Evolutionary conservation across 1,140 invertebrate species (phyloP), one percentile per base, ranked within the genome.

Genomic region (Papilio glaucus): DNA sequence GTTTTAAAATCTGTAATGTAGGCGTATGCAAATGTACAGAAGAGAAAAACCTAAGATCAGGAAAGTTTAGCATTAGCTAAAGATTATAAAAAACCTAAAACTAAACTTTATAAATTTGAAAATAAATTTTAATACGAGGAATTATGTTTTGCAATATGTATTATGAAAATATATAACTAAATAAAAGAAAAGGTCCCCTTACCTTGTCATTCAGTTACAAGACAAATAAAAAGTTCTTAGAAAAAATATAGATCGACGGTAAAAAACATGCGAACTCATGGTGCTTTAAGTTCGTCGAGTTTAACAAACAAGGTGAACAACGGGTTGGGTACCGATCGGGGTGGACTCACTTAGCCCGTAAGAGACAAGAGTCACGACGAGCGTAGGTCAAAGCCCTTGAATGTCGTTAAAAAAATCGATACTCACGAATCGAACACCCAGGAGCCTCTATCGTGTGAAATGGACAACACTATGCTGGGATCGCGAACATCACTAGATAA

Each of bases 251-350:
- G 9, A 57, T 57, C 24, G 49, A 24, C 9, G 49, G 12, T 26
- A 57, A 57, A 57, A 57, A 57, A 57, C 18, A 24, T 57, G 49
- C 49, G 10, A 38, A 41, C 38, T 65, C n/a, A 65, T 38, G 37
- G 37, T 18, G 62, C 62, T 65, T 41, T 41, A 65, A 69, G 42
- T 53, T 69, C 45, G 65, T 26, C 65, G 13, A 69, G 24, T 29
- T 49, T 49, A 26, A 69, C 67, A 53, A 78, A 73, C 75, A 82
- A 79, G 78, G 77, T 80, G 74, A 81, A 80, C 79, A 82, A 84
- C 83, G 83, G 82, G 81, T 79, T 83, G 77, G 63, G 75, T 77
- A 79, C 71, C 76, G 72, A 77, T 80, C 71, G 76, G 26, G 72
- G 72, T 72, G 62, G 62, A 76, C 73, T 84, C 73, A 76, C 73